A percentile compares a stretch with the other conserved stretches of the same genome.
Evolutionary conservation across 2,888 invertebrate species (phyloP).

Genomic region (Coelopa pilipes): DNA sequence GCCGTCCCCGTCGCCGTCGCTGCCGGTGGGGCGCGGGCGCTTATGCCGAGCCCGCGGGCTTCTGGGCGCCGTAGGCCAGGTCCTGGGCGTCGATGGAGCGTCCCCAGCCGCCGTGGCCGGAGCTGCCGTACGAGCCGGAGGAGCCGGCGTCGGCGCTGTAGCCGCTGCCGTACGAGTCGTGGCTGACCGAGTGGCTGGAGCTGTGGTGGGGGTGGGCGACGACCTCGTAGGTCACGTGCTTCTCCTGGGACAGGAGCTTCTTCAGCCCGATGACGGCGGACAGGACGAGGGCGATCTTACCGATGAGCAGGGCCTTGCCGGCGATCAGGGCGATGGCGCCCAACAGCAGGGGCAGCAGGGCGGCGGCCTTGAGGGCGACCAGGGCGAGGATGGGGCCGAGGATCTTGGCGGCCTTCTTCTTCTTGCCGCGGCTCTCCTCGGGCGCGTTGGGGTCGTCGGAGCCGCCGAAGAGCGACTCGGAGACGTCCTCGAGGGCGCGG

Average conservation of each 20-base stretch:
- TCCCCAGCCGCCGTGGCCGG: constrained; percentile 79
- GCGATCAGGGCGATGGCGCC: constrained; percentile 87
- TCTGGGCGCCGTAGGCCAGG: constrained; percentile 83
- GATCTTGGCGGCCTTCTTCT: constrained; percentile 84
- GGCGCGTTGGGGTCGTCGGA: constrained; percentile 68
- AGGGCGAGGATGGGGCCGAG: constrained; percentile 81
- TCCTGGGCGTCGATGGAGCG: constrained; percentile 80
- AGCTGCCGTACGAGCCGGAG: constrained; percentile 74
- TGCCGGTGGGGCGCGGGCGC: background rate
- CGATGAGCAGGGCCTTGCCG: constrained; percentile 85
- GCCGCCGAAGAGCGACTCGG: constrained; percentile 73
- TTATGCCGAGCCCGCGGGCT: constrained; percentile 67
- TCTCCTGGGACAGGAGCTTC: constrained; percentile 82
- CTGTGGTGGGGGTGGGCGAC: constrained; percentile 86
- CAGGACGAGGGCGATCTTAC: constrained; percentile 85
- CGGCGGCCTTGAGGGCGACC: constrained; percentile 81
- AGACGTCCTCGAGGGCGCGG: constrained; percentile 80
- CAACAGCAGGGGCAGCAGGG: constrained; percentile 80
- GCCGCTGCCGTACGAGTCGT: constrained; percentile 72
- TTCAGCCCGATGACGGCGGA: constrained; percentile 86
- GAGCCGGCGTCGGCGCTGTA: constrained; percentile 71
- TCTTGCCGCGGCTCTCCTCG: constrained; percentile 82
- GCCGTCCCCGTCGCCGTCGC: constrained; percentile 11
- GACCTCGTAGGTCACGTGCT: constrained; percentile 89
- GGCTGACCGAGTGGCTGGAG: constrained; percentile 75